These are phyloP conservation scores for Carcinoscorpius rotundicauda DNA, from an alignment of 1,140 invertebrate species.

Conservation along the genomic window DNA sequence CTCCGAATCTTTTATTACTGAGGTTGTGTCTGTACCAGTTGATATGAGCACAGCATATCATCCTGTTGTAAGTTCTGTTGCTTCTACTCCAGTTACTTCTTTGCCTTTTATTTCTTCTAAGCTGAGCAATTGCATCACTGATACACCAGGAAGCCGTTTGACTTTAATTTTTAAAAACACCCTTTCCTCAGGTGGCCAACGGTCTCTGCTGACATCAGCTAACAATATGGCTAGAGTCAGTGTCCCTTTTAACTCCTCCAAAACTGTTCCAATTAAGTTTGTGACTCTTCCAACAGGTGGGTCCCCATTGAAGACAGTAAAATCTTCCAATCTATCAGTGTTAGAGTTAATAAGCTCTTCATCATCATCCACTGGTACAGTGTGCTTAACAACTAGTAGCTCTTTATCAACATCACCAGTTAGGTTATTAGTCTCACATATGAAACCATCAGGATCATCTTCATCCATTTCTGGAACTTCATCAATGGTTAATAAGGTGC, in stretches of 20 bases:
- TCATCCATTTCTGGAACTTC: conserved; percentile 5
- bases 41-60: too few relatives aligned
- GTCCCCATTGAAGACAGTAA: conserved; percentile 13
- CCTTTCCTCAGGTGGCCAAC: too few relatives aligned
- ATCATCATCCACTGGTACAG: conserved; percentile 9
- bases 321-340: conserved; percentile 16
- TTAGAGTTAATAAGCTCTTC: conserved; percentile 16
- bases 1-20: too few relatives aligned
- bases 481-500: conserved; percentile 15
- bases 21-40: too few relatives aligned
- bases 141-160: too few relatives aligned
- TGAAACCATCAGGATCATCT: conserved; percentile 9
- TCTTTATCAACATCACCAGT: conserved; percentile 16
- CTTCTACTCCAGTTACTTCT: too few relatives aligned
- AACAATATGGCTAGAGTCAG: conserved; percentile 8
- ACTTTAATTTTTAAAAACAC: too few relatives aligned
- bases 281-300: conserved; percentile 27
- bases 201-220: too few relatives aligned
- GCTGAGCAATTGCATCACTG: too few relatives aligned
- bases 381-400: neutral
- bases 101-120: too few relatives aligned
- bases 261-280: conserved; percentile 33
- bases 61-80: too few relatives aligned
- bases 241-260: conserved; percentile 22
- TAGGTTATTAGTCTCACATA: conserved; percentile 18